These are phyloP conservation scores for Theodoxus fluviatilis DNA, from an alignment of 2,888 invertebrate species.

Conservation along the genomic window DNA sequence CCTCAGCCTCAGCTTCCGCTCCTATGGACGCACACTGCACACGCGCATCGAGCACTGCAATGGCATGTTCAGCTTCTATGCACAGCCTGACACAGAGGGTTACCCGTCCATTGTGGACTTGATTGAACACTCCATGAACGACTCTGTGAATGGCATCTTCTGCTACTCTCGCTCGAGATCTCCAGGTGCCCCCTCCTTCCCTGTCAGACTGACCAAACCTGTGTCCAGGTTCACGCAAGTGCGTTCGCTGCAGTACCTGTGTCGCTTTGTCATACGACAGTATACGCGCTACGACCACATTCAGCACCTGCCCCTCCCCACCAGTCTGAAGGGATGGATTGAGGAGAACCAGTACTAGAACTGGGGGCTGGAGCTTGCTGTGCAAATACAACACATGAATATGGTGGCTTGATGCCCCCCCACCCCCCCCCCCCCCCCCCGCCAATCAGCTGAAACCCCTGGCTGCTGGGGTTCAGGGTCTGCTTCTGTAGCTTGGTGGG, in stretches of 20 bases:
- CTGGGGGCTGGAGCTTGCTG: too few relatives aligned
- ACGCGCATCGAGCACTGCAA: conserved; percentile 78
- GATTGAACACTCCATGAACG: conserved; percentile 77
- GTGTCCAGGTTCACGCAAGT: conserved; percentile 77
- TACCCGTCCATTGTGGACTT: conserved; percentile 74
- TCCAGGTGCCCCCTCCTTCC: conserved; percentile 75
- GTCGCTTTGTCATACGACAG: conserved; percentile 78
- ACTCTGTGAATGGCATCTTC: conserved; percentile 76
- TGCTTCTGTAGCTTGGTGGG: too few relatives aligned
- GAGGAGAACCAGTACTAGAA: conserved; percentile 63
- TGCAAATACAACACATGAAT: too few relatives aligned
- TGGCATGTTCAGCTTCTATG: conserved; percentile 70
- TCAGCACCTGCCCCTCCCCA: conserved; percentile 75
- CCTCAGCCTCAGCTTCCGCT: conserved; percentile 78
- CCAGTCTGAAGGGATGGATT: conserved; percentile 66
- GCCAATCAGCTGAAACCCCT: too few relatives aligned
- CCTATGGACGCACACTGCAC: conserved; percentile 75
- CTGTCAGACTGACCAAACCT: conserved; percentile 78
- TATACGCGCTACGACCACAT: conserved; percentile 75
- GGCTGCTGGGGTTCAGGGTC: too few relatives aligned
- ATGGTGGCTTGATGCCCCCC: too few relatives aligned
- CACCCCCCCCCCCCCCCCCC: too few relatives aligned
- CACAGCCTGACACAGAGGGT: conserved; percentile 64
- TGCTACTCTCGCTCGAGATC: conserved; percentile 77
- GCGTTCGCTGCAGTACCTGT: conserved; percentile 76